Evolutionary conservation across 2,113 vertebrate species (phyloP).

Genomic region (Tretioscincus oriximinensis): DNA sequence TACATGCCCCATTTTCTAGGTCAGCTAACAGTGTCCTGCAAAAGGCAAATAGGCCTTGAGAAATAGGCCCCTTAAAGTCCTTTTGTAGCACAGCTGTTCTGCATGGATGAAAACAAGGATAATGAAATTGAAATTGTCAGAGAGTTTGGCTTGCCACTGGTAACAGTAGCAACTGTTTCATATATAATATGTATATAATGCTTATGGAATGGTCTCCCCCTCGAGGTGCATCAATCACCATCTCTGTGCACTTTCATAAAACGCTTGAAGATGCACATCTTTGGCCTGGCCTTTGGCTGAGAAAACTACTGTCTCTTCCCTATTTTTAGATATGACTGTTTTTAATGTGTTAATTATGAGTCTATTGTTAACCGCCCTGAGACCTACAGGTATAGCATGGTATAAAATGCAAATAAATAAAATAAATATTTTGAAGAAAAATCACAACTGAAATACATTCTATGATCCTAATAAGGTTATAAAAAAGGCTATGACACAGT

Average conservation of each 20-base stretch:
- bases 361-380: too few species aligned
- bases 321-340: too few species aligned
- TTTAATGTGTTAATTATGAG: too few species aligned
- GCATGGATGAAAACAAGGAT: constrained; percentile 9
- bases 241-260: too few species aligned
- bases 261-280: too few species aligned
- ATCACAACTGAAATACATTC: background rate
- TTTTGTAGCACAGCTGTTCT: constrained; percentile 23
- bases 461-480: background rate
- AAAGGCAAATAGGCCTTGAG: background rate
- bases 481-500: background rate
- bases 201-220: too few species aligned
- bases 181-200: constrained; percentile 21
- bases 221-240: too few species aligned
- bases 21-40: background rate
- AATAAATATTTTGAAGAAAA: background rate
- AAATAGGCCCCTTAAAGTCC: background rate
- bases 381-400: too few species aligned
- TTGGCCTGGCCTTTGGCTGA: too few species aligned
- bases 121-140: constrained; percentile 25
- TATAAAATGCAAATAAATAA: too few species aligned
- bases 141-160: constrained; percentile 4
- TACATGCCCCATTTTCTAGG: constrained; percentile 18
- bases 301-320: too few species aligned
- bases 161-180: constrained; percentile 27